These are phyloP conservation scores for Heterodera filipjevi DNA, from an alignment of 2,888 invertebrate genomes.

Conservation along the genomic window DNA sequence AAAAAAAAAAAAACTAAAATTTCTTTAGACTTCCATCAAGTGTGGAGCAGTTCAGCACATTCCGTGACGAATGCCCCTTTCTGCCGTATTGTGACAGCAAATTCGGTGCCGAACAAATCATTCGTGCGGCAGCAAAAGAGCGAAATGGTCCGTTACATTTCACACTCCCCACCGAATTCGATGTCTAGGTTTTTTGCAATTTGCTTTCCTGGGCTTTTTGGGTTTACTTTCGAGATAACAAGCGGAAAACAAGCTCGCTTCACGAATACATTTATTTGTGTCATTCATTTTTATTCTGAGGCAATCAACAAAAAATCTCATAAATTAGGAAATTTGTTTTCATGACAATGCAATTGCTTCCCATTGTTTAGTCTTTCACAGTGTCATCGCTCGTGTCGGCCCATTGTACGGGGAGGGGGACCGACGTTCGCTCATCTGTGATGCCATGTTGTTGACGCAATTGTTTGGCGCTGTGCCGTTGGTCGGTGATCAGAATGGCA, in stretches of 20 bases:
- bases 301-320: too few species aligned
- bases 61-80: conserved; percentile 36
- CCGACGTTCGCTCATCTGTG: conserved; percentile 41
- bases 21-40: too few species aligned
- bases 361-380: conserved; percentile 32
- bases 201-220: too few species aligned
- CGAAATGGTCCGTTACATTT: background rate
- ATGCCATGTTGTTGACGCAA: conserved; percentile 39
- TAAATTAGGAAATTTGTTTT: too few species aligned
- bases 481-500: conserved; percentile 54
- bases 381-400: conserved; percentile 39
- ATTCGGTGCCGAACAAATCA: conserved; percentile 47
- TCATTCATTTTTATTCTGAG: too few species aligned
- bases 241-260: too few species aligned
- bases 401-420: conserved; percentile 47
- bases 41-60: conserved; percentile 40
- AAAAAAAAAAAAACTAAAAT: too few species aligned
- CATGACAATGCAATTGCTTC: background rate
- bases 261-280: too few species aligned
- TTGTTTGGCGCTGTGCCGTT: conserved; percentile 40
- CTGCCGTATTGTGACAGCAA: conserved; percentile 54
- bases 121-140: conserved; percentile 29
- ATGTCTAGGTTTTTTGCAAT: too few species aligned
- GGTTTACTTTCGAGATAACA: too few species aligned
- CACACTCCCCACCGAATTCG: too few species aligned